These are phyloP conservation scores for Arge pagana DNA, from an alignment of 2,888 invertebrate species.

Conservation along the genomic window DNA sequence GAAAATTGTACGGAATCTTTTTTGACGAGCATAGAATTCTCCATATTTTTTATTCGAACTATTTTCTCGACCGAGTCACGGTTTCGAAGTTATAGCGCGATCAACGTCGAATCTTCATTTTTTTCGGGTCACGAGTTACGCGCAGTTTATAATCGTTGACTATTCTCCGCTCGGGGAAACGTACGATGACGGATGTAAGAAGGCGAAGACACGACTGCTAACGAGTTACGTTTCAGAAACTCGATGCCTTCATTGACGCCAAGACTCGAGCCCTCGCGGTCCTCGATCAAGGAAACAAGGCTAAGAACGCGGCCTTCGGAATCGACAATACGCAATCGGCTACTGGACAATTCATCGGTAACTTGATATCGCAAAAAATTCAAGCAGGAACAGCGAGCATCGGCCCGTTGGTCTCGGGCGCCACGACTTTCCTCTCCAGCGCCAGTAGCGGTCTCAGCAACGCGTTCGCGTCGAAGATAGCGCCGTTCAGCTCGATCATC, in stretches of 20 bases:
- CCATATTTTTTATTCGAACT: neutral
- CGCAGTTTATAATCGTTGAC: too few relatives aligned
- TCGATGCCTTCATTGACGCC: slow-evolving; percentile 80
- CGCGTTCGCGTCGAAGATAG: slow-evolving; percentile 48
- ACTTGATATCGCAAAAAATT: slow-evolving; percentile 71
- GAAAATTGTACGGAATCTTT: too few relatives aligned
- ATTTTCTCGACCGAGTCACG: neutral
- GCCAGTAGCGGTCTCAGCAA: slow-evolving; percentile 44
- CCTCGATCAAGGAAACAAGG: slow-evolving; percentile 74
- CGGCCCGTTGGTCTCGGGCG: slow-evolving; percentile 65
- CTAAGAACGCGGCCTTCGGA: slow-evolving; percentile 75
- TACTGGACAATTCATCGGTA: slow-evolving; percentile 65
- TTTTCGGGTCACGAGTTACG: neutral
- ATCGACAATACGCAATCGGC: slow-evolving; percentile 70
- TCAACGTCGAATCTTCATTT: neutral
- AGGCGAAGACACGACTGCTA: too few relatives aligned
- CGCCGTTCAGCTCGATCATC: slow-evolving; percentile 59
- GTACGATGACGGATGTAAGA: too few relatives aligned
- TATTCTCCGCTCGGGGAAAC: too few relatives aligned
- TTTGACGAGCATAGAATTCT: neutral
- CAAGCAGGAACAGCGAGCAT: slow-evolving; percentile 66
- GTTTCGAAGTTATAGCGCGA: neutral
- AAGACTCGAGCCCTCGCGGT: slow-evolving; percentile 74
- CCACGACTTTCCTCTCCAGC: slow-evolving; percentile 62
- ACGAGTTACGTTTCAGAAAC: slow-evolving; percentile 66